phyloP scores from a whole-genome alignment of 2,888 invertebrate genomes.

The Drosophila eohydei region DNA sequence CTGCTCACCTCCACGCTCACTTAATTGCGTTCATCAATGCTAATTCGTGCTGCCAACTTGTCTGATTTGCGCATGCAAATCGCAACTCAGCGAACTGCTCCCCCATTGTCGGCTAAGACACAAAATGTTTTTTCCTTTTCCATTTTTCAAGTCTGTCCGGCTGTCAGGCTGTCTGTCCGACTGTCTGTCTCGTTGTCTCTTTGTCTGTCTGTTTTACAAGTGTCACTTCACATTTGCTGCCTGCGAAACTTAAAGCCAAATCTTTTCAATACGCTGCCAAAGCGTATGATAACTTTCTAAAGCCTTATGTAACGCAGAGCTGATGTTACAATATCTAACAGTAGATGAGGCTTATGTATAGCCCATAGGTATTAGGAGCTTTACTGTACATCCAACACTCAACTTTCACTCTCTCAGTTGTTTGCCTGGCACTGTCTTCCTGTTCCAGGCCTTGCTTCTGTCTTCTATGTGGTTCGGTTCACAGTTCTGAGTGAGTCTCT shows the following conservation, averaged over 20 bases:
- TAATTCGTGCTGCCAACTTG: slow-evolving; percentile 63
- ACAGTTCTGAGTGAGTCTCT: not conserved
- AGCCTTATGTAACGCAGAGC: not conserved
- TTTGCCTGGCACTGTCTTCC: not conserved
- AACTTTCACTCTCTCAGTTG: not conserved
- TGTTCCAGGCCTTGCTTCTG: too few species aligned
- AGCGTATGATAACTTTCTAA: not conserved
- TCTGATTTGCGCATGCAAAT: slow-evolving; percentile 31
- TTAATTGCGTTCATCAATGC: slow-evolving; percentile 36
- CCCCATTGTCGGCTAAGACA: slow-evolving; percentile 6
- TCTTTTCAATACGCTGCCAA: slow-evolving; percentile 9
- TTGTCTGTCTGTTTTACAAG: slow-evolving; percentile 1
- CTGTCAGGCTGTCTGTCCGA: not conserved
- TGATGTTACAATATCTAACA: not conserved
- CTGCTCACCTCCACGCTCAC: not conserved
- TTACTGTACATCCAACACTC: not conserved
- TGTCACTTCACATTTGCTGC: slow-evolving; percentile 36
- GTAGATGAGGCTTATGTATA: not conserved
- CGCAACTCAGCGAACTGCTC: slow-evolving; percentile 23
- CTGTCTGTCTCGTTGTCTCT: not conserved
- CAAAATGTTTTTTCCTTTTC: slow-evolving; percentile 4
- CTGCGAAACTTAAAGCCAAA: slow-evolving; percentile 33
- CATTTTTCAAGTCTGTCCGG: slow-evolving; percentile 10
- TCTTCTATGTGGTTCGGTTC: not conserved
- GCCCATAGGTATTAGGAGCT: not conserved